These are phyloP conservation scores for Apodemus speciosus DNA, from an alignment of 2,113 vertebrate species.

Conservation along the genomic window DNA sequence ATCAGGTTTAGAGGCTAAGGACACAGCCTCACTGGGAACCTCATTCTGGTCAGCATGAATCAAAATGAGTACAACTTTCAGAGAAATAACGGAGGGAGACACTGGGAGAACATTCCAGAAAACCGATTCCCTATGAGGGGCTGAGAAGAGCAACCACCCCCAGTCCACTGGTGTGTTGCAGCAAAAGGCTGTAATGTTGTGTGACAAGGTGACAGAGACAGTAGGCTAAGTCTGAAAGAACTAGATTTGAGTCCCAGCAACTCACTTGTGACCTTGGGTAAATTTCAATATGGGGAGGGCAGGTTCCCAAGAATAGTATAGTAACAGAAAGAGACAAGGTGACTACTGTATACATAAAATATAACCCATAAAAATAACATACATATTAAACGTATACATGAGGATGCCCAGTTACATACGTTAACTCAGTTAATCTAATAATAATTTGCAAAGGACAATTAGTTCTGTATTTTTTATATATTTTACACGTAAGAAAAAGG, in stretches of 20 bases:
- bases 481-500: background rate
- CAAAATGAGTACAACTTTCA: constrained; percentile 26
- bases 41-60: constrained; percentile 31
- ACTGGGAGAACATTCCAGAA: constrained; percentile 16
- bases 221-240: background rate
- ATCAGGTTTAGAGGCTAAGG: constrained; percentile 72
- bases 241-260: background rate
- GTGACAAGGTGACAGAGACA: background rate
- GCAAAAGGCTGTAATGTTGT: background rate
- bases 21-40: constrained; percentile 55
- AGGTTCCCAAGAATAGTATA: background rate
- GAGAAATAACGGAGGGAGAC: constrained; percentile 3
- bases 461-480: background rate
- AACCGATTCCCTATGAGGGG: background rate
- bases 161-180: background rate
- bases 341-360: background rate
- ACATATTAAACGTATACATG: background rate
- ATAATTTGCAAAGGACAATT: background rate
- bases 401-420: background rate
- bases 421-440: background rate
- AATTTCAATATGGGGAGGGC: background rate
- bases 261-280: background rate
- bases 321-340: background rate
- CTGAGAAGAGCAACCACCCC: background rate
- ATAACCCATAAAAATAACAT: background rate